phyloP scores from a whole-genome alignment of 1,140 invertebrate genomes.

The Heliconius eleuchia region DNA sequence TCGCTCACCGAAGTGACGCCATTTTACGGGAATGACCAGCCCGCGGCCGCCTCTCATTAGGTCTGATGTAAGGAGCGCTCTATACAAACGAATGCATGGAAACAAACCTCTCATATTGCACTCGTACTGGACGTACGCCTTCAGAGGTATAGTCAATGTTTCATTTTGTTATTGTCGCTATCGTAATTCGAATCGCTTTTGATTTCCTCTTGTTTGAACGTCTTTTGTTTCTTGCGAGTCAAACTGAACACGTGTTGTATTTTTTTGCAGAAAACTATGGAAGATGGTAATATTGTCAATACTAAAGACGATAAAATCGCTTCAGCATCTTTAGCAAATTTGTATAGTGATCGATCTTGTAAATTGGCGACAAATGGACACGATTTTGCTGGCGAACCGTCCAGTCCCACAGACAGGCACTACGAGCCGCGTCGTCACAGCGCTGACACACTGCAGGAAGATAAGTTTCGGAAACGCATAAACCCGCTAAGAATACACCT shows the following conservation, averaged over 20 bases:
- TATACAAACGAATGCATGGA: conserved; percentile 76
- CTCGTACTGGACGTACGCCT: conserved; percentile 80
- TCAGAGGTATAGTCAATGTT: conserved; percentile 64
- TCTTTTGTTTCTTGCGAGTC: conserved; percentile 76
- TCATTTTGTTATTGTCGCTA: conserved; percentile 58
- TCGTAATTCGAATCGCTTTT: conserved; percentile 70
- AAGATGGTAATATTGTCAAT: conserved; percentile 76
- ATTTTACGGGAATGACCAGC: conserved; percentile 82
- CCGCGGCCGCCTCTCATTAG: conserved; percentile 78
- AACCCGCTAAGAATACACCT: conserved; percentile 74
- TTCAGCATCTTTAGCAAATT: conserved; percentile 56
- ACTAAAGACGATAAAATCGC: conserved; percentile 69
- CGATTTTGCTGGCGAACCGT: conserved; percentile 59
- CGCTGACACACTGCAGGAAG: conserved; percentile 52
- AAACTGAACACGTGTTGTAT: conserved; percentile 67
- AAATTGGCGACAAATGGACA: conserved; percentile 73
- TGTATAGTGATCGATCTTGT: conserved; percentile 59
- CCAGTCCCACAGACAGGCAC: conserved; percentile 54
- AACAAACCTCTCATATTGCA: conserved; percentile 74
- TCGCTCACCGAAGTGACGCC: conserved; percentile 79
- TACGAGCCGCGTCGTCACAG: conserved; percentile 50
- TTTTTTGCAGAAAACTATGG: conserved; percentile 76
- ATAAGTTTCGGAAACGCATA: conserved; percentile 66
- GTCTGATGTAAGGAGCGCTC: conserved; percentile 76
- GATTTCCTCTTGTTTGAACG: conserved; percentile 72